A percentile compares a stretch with the other conserved stretches of the same genome.
phyloP scores from a whole-genome alignment of 2,113 vertebrate species.

The Eulemur macaco region DNA sequence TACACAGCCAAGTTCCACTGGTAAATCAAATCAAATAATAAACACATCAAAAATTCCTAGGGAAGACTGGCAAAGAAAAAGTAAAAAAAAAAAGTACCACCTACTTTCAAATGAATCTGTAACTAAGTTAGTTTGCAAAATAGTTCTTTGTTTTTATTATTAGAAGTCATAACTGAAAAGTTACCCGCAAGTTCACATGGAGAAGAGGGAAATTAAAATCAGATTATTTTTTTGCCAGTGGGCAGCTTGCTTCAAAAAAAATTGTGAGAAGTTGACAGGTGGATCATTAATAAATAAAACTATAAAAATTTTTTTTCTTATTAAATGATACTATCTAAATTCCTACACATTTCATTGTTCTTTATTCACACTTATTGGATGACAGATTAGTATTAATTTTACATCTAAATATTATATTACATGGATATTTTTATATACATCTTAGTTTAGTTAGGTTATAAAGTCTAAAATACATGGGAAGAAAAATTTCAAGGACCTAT shows the following conservation, averaged over 20 bases:
- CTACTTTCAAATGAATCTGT: slow-evolving; percentile 13
- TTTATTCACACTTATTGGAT: slow-evolving; percentile 33
- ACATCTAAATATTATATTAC: not conserved
- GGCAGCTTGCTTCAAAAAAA: not conserved
- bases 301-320: slow-evolving; percentile 27
- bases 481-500: not conserved
- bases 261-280: not conserved
- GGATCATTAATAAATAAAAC: not conserved
- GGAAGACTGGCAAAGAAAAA: not conserved
- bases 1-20: not conserved
- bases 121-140: not conserved
- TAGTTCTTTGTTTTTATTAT: not conserved
- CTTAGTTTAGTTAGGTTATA: not conserved
- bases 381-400: slow-evolving; percentile 5
- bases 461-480: not conserved
- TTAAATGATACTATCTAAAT: slow-evolving; percentile 4
- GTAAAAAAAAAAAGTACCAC: not conserved
- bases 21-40: slow-evolving; percentile 3
- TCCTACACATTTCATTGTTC: not conserved
- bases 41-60: not conserved
- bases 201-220: slow-evolving; percentile 29
- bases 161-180: not conserved
- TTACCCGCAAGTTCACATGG: not conserved
- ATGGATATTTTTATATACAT: not conserved
- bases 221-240: not conserved